Conservation (phyloP, 2,113 vertebrate species). For the Boulengeromyrus knoepffleri region DNA sequence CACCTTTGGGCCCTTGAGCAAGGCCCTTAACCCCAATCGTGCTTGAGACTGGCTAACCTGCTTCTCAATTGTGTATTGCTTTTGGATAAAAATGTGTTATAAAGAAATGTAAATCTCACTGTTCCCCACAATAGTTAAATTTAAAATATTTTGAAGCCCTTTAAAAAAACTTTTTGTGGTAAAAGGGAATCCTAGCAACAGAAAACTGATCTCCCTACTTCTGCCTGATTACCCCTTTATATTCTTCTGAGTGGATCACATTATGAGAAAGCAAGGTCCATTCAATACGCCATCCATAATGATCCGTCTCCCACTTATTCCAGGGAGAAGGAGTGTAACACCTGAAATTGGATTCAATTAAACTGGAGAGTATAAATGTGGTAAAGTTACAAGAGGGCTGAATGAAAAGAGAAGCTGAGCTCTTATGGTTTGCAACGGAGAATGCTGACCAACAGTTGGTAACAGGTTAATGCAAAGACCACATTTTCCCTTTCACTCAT, state of each 20-base stretch:
- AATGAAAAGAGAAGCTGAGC: neutral
- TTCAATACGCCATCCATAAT: too few species aligned
- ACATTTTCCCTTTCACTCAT: neutral
- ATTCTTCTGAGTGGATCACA: too few species aligned
- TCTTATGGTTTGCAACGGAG: too few species aligned
- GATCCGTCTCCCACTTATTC: neutral
- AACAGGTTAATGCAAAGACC: neutral
- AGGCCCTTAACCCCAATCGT: neutral
- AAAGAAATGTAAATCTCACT: neutral
- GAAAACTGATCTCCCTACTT: neutral
- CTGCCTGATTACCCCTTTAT: too few species aligned
- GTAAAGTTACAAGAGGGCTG: neutral
- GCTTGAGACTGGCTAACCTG: neutral
- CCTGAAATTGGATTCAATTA: neutral
- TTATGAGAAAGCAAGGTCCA: too few species aligned
- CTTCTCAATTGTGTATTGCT: neutral
- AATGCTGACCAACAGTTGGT: neutral
- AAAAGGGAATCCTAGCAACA: neutral
- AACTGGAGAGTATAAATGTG: neutral
- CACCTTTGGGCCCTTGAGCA: neutral
- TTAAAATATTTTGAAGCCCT: neutral
- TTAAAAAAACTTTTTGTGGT: neutral
- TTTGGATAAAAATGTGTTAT: neutral
- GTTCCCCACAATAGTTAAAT: neutral
- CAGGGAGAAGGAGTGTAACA: neutral